These are phyloP conservation scores for Pseudachorutes palmiensis DNA, from an alignment of 1,140 invertebrate species.

Conservation along the genomic window DNA sequence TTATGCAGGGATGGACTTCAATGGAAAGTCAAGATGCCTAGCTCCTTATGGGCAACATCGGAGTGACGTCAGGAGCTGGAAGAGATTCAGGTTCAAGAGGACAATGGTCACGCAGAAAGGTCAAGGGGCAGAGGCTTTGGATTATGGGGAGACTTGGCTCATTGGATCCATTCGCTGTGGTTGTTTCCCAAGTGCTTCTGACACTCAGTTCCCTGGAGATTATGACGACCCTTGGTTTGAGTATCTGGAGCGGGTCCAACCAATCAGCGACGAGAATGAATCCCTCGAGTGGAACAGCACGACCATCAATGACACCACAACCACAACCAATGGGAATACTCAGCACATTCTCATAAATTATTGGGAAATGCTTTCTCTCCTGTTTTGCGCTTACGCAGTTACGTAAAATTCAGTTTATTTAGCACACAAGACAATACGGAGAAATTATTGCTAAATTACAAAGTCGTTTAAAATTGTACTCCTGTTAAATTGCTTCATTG, in stretches of 20 bases:
- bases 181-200: not conserved
- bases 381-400: too few species aligned
- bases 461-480: too few species aligned
- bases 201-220: not conserved
- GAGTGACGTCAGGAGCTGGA: not conserved
- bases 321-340: too few species aligned
- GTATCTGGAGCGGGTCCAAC: not conserved
- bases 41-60: not conserved
- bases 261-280: not conserved
- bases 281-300: not conserved
- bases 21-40: slow-evolving; percentile 7
- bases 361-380: too few species aligned
- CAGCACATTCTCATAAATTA: too few species aligned
- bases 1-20: slow-evolving; percentile 13
- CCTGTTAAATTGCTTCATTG: too few species aligned
- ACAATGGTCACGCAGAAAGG: too few species aligned
- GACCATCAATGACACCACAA: too few species aligned
- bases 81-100: not conserved
- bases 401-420: too few species aligned
- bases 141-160: slow-evolving; percentile 3
- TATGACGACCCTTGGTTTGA: not conserved
- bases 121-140: not conserved
- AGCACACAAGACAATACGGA: too few species aligned
- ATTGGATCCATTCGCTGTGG: not conserved
- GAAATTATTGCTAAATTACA: too few species aligned